Evolutionary conservation across 2,113 vertebrate genomes (phyloP), one percentile per base, ranked within the genome.

Genomic region (Plecturocebus donacophilus): DNA sequence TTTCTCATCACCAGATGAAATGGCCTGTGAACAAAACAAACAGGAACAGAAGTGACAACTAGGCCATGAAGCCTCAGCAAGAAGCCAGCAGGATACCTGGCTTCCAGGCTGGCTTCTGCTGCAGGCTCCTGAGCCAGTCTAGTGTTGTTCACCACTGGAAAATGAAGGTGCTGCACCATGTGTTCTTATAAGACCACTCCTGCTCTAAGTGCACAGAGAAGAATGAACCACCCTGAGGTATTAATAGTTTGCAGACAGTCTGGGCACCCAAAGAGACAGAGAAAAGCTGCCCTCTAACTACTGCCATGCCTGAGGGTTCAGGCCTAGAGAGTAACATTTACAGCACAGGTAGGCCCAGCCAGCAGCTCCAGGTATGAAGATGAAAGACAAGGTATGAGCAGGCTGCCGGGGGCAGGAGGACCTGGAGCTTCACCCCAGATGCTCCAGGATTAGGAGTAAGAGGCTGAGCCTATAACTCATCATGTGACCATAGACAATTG

Each of bases 1-100:
- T 89, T 99, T 99, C 98, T 99, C 99, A 98, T 99, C 99, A 52
- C 99, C 99, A 3, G 99, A 99, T 8, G 99, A 98, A 98, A 99
- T 98, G 5, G 99, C 99, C 99, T 99, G 90, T 70, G 98, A 98
- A 84, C 3, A 58, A 70, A 75, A 96, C 12, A 86, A 32, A 93
- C 4, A 77, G 76, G 40, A 16, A 0, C 8, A 45, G 52, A 54
- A 61, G 25, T 54, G 68, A 88, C 16, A 77, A 8, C 6, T 0
- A 20, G 25, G 35, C n/a, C 86, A 38, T 64, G 20, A 42, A 64
- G 25, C 83, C n/a, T 71, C 23, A 8, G 73, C 38, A 30, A 52
- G 49, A 27, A 5, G 5, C 35, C 35, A 52, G 84, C 25, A 90
- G 56, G 54, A 47, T 19, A 38, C 49, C 25, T 56, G 54, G 32